Evolutionary conservation across 2,113 vertebrate genomes (phyloP).

Genomic region (Colius striatus): DNA sequence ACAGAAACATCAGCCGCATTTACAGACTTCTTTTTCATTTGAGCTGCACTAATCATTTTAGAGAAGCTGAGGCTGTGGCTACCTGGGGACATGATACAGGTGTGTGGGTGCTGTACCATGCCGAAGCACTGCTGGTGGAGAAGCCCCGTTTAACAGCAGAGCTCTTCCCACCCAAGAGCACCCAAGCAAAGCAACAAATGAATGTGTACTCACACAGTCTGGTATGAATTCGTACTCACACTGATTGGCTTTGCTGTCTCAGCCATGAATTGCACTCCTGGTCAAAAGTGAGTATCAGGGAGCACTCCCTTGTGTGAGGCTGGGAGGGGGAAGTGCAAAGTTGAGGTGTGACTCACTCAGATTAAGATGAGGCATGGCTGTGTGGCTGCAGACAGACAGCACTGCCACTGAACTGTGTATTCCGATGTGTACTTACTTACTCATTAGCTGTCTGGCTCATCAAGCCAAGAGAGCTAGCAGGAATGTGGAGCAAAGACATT

Average conservation of each 20-base stretch:
- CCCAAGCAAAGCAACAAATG: background rate
- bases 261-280: background rate
- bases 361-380: background rate
- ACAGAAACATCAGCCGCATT: background rate
- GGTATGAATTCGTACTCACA: background rate
- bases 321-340: background rate
- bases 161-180: background rate
- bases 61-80: background rate
- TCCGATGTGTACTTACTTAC: slow-evolving; percentile 25
- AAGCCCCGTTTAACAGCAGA: background rate
- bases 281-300: background rate
- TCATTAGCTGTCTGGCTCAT: slow-evolving; percentile 44
- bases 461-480: background rate
- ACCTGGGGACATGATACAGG: rapidly evolving
- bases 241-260: background rate
- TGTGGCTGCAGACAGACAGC: background rate
- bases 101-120: background rate
- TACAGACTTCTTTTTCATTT: background rate
- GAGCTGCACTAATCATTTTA: background rate
- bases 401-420: background rate
- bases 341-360: background rate
- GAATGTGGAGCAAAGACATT: background rate
- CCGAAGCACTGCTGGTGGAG: background rate
- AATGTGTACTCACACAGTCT: background rate
- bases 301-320: background rate